Evolutionary conservation across 2,888 invertebrate genomes (phyloP), one percentile per base, ranked within the genome.

Genomic region (Mycalesis mineus): DNA sequence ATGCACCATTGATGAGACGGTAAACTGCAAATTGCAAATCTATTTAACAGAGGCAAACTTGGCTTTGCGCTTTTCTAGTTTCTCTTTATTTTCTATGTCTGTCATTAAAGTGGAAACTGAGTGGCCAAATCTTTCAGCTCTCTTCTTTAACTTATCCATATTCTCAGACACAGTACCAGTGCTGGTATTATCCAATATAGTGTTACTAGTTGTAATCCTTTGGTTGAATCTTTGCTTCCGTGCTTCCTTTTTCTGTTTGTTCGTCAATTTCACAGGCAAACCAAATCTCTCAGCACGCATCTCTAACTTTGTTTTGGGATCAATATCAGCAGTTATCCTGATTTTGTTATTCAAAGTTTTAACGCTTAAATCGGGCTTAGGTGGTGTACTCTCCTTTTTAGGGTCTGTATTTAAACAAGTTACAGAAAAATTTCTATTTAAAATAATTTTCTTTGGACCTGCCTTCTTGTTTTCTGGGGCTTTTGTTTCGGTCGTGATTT

Each of bases 91-190:
- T 77, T 94, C 93, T 62, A 95, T 91, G 74, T 93, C 94, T 7
- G 93, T 91, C 84, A 95, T 92, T 36, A 93, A 91, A 62, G 92
- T 92, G 0, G 96, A 95, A 9, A 95, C 94, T 0, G 94, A 94
- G 49, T 92, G 91, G 4, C 97, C 97, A 87, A 97, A 97, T 60
- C 97, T 90, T 77, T 96, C 95, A 14, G 96, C 96, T 65, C 97
- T 91, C 72, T 96, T 94, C 73, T 96, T 96, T 15, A 97, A 84
- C 58, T 94, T 92, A 47, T 95, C 95, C 37, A 92, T 81, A 65
- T 91, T 91, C 60, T 91, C 91, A 58, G 82, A 73, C 44, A 80
- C 68, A 37, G 79, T 69, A 11, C 77, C 80, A 45, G 72, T 14
- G 60, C 52, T 63, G 11, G 60, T 65, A 7, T 60, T 63, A n/a